Evolutionary conservation across 2,888 invertebrate species (phyloP), one percentile per base, ranked within the genome.

Genomic region (Eremobia ochroleuca): DNA sequence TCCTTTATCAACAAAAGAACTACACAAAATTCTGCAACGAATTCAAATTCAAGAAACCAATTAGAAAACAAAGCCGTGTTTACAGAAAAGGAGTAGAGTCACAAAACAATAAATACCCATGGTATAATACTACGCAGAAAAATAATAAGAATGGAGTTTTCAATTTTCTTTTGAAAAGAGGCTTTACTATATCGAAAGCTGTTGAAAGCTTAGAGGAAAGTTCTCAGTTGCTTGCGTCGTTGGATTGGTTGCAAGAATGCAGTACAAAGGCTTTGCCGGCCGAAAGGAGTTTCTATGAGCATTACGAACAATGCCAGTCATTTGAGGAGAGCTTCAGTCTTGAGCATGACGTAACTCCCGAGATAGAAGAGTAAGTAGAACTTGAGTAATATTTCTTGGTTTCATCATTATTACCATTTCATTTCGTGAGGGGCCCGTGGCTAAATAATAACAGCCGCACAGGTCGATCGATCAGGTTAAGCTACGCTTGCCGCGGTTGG

Each of bases 31-130:
- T 94, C 85, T 97, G 97, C 82, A 92, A 93, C 83, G 93, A 94
- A 13, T 93, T 92, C 80, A 94, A 94, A 77, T 93, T 93, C 66
- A 94, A 95, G 68, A 93, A 92, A 52, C 90, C 94, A 0, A 58
- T 90, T 13, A 91, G 88, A 71, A 94, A 92, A 83, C 83, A 87
- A 2, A 92, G 87, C 77, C 76, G 85, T 13, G 69, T 91, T 77
- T 91, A 89, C 74, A 94, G 90, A 73, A 95, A 94, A 79, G 93
- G 92, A 64, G 90, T 96, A 0, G 90, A 94, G 43, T 94, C 96
- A 0, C 93, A 93, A 13, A 95, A 96, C 69, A 95, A 96, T 83
- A 95, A 96, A 83, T 95, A 96, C 84, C 96, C 96, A 1, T 95
- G 96, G 96, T 94, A 92, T 80, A 96, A 96, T 87, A 86, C 91